Evolutionary conservation across 2,888 invertebrate species (phyloP), one percentile per base, ranked within the genome.

Genomic region (Leptopilina drosophilae): DNA sequence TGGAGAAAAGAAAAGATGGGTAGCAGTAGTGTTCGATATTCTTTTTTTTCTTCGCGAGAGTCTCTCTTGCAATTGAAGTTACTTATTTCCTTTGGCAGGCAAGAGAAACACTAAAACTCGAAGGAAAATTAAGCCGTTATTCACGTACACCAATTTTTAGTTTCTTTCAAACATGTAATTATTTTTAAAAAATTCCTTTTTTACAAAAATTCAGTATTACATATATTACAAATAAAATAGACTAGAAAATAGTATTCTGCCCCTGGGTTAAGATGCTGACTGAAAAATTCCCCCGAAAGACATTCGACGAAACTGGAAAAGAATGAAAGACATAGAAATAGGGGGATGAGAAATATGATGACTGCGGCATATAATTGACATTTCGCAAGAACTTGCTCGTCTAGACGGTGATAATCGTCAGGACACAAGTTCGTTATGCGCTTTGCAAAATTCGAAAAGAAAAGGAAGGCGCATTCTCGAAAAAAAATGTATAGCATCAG

Each of bases 331-430:
- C 59, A 77, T 59, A 73, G 76, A 73, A 77, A 77, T 46, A 46
- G 12, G 78, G 53, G 64, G 78, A 77, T 64, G 76, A 78, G 65
- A 2, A 4, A 33, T 33, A 33, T 64, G 67, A 77, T 79, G 80
- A 78, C 78, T 82, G n/a, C n/a, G 80, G 84, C 83, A 83, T 82
- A 85, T 88, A 89, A 89, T 88, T 87, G 88, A 88, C 85, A 87
- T 87, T 88, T 88, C 82, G 85, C 84, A 83, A 84, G 82, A 84
- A 83, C 83, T 78, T 65, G 77, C 77, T 82, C 81, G 89, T 89
- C 89, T 89, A 89, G 89, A 89, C 89, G 78, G 79, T 81, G 79
- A 85, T 89, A 89, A 89, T 89, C 88, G 88, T 82, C 84, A 20
- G 33, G 33, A 33, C 33, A 20, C 20, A 20, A 20, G 20, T 33